A percentile compares a stretch with the other conserved stretches of the same genome.
phyloP scores from a whole-genome alignment of 2,797 vertebrate species.

The Pitangus sulphuratus region DNA sequence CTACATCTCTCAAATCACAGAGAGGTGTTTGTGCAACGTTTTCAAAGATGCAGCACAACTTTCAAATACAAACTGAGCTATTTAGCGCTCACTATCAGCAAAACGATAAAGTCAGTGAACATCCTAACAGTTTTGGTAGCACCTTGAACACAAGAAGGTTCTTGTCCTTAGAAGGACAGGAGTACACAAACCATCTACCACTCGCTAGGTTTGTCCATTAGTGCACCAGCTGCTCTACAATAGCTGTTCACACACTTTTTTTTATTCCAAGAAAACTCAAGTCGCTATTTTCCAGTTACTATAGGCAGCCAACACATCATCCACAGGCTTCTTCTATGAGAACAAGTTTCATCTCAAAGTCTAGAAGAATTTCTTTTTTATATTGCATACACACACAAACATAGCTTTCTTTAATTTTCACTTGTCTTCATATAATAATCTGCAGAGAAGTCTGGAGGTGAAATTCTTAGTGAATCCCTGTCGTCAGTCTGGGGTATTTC shows the following conservation, averaged over 20 bases:
- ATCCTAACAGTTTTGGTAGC: neutral
- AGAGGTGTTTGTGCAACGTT: constrained; percentile 5
- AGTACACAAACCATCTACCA: neutral
- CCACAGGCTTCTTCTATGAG: neutral
- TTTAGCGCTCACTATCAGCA: neutral
- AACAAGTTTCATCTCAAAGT: neutral
- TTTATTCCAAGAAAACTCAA: neutral
- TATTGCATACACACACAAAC: neutral
- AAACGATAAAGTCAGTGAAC: neutral
- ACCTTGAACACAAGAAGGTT: neutral
- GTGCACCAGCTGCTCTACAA: neutral
- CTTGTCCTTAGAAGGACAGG: neutral
- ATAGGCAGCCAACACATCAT: neutral
- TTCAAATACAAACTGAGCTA: neutral
- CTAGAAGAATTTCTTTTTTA: neutral
- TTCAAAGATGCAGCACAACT: neutral
- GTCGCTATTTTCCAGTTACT: neutral
- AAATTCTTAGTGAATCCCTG: neutral
- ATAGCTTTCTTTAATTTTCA: neutral
- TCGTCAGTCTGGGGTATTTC: neutral
- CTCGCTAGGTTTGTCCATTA: neutral
- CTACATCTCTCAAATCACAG: neutral
- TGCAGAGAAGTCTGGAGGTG: neutral
- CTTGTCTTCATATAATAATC: neutral
- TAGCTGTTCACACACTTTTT: neutral